Percentiles rank a stretch among this genome's conserved stretches.
phyloP scores from a whole-genome alignment of 2,888 invertebrate species.

The Plebejus argus region DNA sequence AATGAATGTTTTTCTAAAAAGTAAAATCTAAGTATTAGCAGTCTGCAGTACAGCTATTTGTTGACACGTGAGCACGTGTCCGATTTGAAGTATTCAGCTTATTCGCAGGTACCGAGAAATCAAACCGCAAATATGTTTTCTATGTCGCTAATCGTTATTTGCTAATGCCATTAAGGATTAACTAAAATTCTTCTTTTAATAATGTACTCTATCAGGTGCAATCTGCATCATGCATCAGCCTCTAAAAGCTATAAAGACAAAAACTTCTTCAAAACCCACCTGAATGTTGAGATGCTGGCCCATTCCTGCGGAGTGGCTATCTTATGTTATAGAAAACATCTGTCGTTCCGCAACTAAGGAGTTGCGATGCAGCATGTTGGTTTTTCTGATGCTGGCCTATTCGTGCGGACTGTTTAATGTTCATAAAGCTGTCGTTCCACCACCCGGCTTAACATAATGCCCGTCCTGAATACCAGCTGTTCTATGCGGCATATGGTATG shows the following conservation, averaged over 20 bases:
- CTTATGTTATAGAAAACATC: no score
- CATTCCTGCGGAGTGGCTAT: no score
- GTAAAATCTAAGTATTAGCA: neutral
- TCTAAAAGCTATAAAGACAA: neutral
- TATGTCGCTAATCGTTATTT: neutral
- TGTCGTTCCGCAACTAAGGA: no score
- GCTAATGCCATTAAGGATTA: neutral
- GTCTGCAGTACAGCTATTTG: no score
- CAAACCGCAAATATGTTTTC: neutral
- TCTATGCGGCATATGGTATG: neutral
- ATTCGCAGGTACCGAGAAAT: neutral
- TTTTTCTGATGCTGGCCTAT: no score
- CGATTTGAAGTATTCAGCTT: neutral
- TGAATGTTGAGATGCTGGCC: no score
- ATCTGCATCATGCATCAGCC: neutral
- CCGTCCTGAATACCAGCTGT: neutral
- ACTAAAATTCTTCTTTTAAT: neutral
- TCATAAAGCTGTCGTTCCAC: neutral
- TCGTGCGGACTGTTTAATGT: neutral
- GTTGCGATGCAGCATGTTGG: no score
- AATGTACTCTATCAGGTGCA: neutral
- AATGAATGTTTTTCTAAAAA: no score
- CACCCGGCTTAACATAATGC: neutral
- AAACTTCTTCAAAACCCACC: no score
- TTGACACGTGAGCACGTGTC: neutral